Evolutionary conservation across 2,888 invertebrate genomes (phyloP), one percentile per base, ranked within the genome.

Genomic region (Fragum sueziense): DNA sequence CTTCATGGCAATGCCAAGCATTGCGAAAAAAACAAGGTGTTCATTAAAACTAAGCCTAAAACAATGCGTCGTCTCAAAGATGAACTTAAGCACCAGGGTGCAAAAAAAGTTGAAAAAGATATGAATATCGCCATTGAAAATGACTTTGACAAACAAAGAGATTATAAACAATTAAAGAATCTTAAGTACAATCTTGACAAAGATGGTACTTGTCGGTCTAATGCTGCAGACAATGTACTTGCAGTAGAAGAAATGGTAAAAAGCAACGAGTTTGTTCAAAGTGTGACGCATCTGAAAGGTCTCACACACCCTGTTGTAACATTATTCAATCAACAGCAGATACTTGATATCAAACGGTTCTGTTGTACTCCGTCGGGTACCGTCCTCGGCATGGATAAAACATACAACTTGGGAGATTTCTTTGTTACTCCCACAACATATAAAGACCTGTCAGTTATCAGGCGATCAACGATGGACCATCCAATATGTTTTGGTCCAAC

Each of bases 201-300:
- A 52, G 11, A 3, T 11, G 34, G 7, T 7, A 34, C n/a, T 0
- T 17, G 41, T 29, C 62, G n/a, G 0, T 27, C 52, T 17, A 79
- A 82, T 27, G 31, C 34, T 9, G 82, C 82, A 3, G 79, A 82
- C 57, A 72, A 77, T 27, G 29, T 82, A 4, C 72, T 82, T n/a
- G 27, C 37, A 6, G 74, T 82, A 4, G 82, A 82, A 54, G 82
- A 82, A 70, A 79, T 82, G 76, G 27, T 54, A 7, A 79, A 79
- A 52, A 41, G 70, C 20, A 29, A 75, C 33, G 57, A 71, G 0
- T 82, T 68, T 54, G 74, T 82, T 2, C 72, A 82, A 25, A 82
- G 61, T 34, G 79, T 79, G 1, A 54, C 70, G 37, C 74, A 79
- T 29, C 34, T 79, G 0, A 67, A 68, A 17, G 79, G 76, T 3